Evolutionary conservation across 1,140 invertebrate species (phyloP).

Genomic region (Bradynema listronoti): DNA sequence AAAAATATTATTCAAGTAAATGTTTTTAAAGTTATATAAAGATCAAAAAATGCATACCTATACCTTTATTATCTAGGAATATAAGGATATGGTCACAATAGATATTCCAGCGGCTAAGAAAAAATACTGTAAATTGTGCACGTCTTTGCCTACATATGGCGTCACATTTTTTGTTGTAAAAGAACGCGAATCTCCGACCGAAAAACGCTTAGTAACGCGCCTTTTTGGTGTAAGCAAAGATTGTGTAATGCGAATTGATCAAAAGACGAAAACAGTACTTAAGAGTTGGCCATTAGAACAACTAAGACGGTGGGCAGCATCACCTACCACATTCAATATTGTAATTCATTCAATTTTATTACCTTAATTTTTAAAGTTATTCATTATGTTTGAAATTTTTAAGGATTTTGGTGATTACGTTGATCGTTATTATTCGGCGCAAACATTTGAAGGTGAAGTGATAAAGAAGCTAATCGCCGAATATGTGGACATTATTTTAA

Average conservation of each 20-base stretch:
- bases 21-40: conserved; percentile 35
- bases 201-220: conserved; percentile 85
- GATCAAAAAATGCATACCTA: conserved; percentile 69
- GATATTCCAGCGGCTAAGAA: conserved; percentile 15
- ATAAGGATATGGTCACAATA: conserved; percentile 13
- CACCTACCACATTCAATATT: conserved; percentile 81
- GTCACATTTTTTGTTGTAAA: conserved; percentile 97
- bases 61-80: conserved; percentile 16
- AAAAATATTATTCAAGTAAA: conserved; percentile 67
- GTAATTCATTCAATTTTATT: neutral
- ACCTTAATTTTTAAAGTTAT: neutral
- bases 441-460: conserved; percentile 88
- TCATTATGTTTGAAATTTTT: conserved; percentile 57
- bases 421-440: conserved; percentile 95
- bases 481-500: conserved; percentile 96
- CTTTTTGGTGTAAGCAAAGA: conserved; percentile 95
- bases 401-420: conserved; percentile 94
- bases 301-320: conserved; percentile 84
- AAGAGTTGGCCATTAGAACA: conserved; percentile 80
- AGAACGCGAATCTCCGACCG: conserved; percentile 82
- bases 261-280: conserved; percentile 71
- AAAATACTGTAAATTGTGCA: conserved; percentile 68
- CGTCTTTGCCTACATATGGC: conserved; percentile 87
- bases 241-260: conserved; percentile 86
- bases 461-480: conserved; percentile 92